These are phyloP conservation scores for Ptyas mucosa DNA, from an alignment of 2,113 vertebrate species.

Conservation along the genomic window DNA sequence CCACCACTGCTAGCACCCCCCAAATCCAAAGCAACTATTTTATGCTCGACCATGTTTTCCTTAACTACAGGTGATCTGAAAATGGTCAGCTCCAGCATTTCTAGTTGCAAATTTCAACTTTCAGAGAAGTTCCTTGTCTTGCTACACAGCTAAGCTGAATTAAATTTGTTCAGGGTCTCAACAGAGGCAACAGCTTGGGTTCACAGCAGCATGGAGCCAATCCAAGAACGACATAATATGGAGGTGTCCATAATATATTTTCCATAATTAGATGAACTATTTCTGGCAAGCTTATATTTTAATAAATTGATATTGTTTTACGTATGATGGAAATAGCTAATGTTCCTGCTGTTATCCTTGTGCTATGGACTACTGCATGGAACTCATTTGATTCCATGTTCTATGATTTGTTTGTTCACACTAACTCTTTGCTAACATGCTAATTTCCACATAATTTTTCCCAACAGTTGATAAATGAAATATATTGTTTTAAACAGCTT, in stretches of 20 bases:
- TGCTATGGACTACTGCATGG: not conserved
- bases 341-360: conserved; percentile 10
- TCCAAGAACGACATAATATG: not conserved
- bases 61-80: not conserved
- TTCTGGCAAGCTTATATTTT: not conserved
- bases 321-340: conserved; percentile 9
- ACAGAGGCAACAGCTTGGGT: not conserved
- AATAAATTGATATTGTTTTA: conserved; percentile 15
- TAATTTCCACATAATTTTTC: conserved; percentile 37
- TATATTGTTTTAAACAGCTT: conserved; percentile 15
- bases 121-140: not conserved
- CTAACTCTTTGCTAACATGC: conserved; percentile 11
- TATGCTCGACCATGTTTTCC: not conserved
- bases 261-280: not conserved
- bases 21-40: not conserved
- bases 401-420: not conserved
- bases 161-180: not conserved
- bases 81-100: not conserved
- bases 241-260: not conserved
- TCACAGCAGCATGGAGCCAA: not conserved
- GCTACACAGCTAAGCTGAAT: not conserved
- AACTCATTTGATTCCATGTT: conserved; percentile 15
- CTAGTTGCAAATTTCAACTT: not conserved
- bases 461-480: conserved; percentile 13
- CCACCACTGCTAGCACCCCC: not conserved